Evolutionary conservation across 2,888 invertebrate species (phyloP).

Genomic region (Serripes groenlandicus): DNA sequence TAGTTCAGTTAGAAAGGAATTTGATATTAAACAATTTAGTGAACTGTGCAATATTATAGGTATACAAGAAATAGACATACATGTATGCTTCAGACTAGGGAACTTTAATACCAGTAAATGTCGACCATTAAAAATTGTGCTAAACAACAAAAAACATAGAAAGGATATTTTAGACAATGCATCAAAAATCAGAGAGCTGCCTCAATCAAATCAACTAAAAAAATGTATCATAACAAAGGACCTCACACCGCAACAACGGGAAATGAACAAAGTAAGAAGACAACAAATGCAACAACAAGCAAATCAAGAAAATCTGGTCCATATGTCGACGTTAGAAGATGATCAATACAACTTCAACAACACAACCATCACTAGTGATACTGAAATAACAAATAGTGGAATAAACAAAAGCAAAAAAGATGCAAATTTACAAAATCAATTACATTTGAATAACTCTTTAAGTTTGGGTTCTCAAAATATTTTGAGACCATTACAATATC

Average conservation of each 20-base stretch:
- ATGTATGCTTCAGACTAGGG: not conserved
- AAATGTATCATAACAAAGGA: constrained; percentile 1
- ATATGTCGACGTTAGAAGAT: not conserved
- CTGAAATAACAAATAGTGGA: too few relatives aligned
- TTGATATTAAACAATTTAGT: not conserved
- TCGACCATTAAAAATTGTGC: constrained; percentile 3
- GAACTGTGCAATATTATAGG: not conserved
- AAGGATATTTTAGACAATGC: not conserved
- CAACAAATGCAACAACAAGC: not conserved
- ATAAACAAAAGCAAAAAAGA: too few relatives aligned
- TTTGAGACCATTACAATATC: not conserved
- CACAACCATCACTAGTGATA: not conserved
- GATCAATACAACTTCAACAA: not conserved
- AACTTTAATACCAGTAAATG: not conserved
- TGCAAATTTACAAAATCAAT: not conserved
- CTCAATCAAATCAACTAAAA: not conserved
- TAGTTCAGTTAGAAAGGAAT: not conserved
- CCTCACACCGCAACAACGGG: not conserved
- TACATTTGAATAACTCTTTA: not conserved
- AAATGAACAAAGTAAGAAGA: not conserved
- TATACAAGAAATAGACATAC: not conserved
- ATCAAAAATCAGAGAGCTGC: not conserved
- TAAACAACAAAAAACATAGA: not conserved
- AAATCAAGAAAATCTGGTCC: not conserved
- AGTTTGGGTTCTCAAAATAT: not conserved